These are phyloP conservation scores for Neodontobutis hainanensis DNA, from an alignment of 2,113 vertebrate genomes.

Conservation along the genomic window DNA sequence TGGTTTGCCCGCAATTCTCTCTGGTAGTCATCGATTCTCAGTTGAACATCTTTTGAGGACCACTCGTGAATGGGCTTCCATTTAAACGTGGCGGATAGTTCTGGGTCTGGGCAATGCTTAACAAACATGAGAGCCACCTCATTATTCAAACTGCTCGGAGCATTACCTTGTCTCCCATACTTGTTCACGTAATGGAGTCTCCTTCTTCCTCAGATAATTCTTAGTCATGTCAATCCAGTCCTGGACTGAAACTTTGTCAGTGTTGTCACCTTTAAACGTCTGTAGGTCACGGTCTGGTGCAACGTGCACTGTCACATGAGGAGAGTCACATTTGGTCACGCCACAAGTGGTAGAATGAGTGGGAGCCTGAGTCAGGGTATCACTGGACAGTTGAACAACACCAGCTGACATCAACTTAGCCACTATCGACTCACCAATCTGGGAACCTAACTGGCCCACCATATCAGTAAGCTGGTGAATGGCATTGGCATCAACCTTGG, in stretches of 20 bases:
- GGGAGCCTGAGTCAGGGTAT: not conserved
- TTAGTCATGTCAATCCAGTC: constrained; percentile 28
- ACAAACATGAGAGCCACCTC: constrained; percentile 23
- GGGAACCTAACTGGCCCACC: too few species aligned
- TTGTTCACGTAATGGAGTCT: not conserved
- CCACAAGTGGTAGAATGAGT: not conserved
- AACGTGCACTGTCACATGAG: constrained; percentile 21
- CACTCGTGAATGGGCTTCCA: constrained; percentile 16
- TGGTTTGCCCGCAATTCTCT: constrained; percentile 18
- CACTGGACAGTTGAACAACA: too few species aligned
- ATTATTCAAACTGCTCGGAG: not conserved
- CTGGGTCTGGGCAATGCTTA: constrained; percentile 10
- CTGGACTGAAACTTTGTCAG: constrained; percentile 11
- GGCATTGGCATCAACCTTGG: not conserved
- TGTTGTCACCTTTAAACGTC: constrained; percentile 14
- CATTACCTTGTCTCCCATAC: constrained; percentile 3
- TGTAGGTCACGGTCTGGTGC: not conserved
- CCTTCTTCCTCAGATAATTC: not conserved
- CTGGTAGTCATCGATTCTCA: constrained; percentile 19
- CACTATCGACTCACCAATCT: too few species aligned
- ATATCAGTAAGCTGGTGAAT: not conserved
- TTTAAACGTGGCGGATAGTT: not conserved
- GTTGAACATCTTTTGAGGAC: constrained; percentile 12
- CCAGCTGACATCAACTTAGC: too few species aligned
- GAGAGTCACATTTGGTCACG: not conserved